Conservation (phyloP, 2,888 invertebrate genomes). For the Boloria euphrosyne region DNA sequence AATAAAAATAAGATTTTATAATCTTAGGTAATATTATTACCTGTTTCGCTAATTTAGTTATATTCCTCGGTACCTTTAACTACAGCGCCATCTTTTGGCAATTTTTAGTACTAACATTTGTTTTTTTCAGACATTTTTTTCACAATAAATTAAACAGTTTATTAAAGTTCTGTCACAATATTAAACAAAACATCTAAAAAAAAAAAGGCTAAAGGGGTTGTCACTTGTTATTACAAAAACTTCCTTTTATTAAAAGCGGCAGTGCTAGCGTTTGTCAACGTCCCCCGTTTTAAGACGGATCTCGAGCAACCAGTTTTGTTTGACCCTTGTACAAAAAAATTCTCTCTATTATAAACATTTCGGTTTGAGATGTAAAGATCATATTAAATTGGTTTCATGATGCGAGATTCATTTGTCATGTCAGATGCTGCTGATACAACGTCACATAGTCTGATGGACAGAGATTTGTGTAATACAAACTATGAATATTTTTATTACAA, state of each 20-base stretch:
- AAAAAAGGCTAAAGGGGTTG: slow-evolving; percentile 9
- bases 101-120: too few relatives aligned
- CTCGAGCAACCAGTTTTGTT: slow-evolving; percentile 47
- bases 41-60: too few relatives aligned
- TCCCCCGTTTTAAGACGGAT: slow-evolving; percentile 62
- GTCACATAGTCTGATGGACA: slow-evolving; percentile 68
- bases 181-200: not conserved
- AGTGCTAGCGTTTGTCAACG: slow-evolving; percentile 56
- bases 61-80: too few relatives aligned
- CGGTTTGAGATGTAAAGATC: slow-evolving; percentile 43
- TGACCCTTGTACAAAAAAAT: slow-evolving; percentile 42
- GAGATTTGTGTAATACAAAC: slow-evolving; percentile 69
- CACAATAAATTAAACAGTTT: too few relatives aligned
- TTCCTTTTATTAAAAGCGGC: slow-evolving; percentile 25
- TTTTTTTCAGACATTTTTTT: too few relatives aligned
- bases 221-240: slow-evolving; percentile 32
- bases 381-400: slow-evolving; percentile 48
- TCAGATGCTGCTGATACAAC: slow-evolving; percentile 71
- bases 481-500: slow-evolving; percentile 65
- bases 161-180: too few relatives aligned
- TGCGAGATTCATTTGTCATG: slow-evolving; percentile 72
- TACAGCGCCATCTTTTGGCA: too few relatives aligned
- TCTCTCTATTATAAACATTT: slow-evolving; percentile 21
- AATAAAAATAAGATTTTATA: too few relatives aligned
- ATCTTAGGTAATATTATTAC: too few relatives aligned